A percentile compares a stretch with the other conserved stretches of the same genome.
These are phyloP conservation scores for Sorex maritimensis DNA, from an alignment of 2,797 vertebrate genomes.

Conservation along the genomic window DNA sequence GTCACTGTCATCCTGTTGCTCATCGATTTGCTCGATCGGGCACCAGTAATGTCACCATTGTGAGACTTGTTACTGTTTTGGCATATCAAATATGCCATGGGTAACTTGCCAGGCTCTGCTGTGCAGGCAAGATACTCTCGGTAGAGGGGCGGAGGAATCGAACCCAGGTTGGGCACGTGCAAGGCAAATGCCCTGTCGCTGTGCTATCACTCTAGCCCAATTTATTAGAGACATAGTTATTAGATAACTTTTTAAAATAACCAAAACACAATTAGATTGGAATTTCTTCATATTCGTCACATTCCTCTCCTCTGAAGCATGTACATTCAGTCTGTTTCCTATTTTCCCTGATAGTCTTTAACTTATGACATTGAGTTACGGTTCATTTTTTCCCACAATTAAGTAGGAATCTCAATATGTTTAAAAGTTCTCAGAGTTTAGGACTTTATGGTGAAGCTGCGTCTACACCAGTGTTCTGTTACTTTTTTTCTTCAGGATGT, in stretches of 20 bases:
- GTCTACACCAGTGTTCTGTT: background rate
- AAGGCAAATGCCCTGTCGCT: no score
- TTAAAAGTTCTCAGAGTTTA: slow-evolving; percentile 30
- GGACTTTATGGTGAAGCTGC: slow-evolving; percentile 53
- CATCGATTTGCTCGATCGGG: no score
- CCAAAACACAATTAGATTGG: background rate
- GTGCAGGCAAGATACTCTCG: no score
- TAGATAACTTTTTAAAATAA: background rate
- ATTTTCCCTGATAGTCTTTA: background rate
- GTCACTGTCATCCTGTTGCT: no score
- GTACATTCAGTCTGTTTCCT: background rate
- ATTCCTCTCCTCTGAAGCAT: background rate
- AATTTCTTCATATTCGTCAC: background rate
- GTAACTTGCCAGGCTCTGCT: no score
- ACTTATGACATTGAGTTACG: slow-evolving; percentile 2
- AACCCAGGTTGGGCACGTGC: no score
- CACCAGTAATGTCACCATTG: no score
- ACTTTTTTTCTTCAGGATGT: background rate
- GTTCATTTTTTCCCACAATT: background rate
- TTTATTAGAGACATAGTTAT: background rate
- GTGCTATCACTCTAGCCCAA: no score
- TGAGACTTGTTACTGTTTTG: no score
- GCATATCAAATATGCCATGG: no score
- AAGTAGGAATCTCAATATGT: slow-evolving; percentile 31
- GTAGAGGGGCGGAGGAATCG: no score